Evolutionary conservation across 2,797 vertebrate genomes (phyloP).

Genomic region (Microctenopoma stevenorrisi): DNA sequence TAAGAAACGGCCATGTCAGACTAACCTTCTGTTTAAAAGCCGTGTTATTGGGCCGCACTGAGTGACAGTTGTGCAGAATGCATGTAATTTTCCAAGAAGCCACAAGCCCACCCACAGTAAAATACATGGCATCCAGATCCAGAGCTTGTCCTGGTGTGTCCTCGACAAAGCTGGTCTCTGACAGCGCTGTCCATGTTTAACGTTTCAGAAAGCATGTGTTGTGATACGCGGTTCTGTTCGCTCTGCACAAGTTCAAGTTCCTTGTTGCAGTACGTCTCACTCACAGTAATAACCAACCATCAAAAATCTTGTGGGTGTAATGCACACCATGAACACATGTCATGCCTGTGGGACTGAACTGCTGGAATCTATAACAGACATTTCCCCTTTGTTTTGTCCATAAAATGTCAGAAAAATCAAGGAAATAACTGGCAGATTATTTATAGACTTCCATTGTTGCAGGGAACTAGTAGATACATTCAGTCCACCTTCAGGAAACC

Average conservation of each 20-base stretch:
- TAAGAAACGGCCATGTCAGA: slow-evolving; percentile 49
- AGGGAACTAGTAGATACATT: neutral
- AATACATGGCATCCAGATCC: slow-evolving; percentile 53
- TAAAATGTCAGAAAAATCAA: too few relatives aligned
- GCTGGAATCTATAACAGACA: neutral
- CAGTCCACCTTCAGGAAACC: neutral
- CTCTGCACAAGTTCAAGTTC: slow-evolving; percentile 37
- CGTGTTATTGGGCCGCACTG: slow-evolving; percentile 41
- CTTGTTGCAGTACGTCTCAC: slow-evolving; percentile 26
- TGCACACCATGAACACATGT: slow-evolving; percentile 3
- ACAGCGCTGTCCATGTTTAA: slow-evolving; percentile 22
- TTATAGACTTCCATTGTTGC: neutral
- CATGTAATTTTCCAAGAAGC: slow-evolving; percentile 61
- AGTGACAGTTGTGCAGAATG: slow-evolving; percentile 62
- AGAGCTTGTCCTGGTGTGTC: slow-evolving; percentile 24
- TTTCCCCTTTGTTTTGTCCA: neutral
- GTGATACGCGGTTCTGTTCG: slow-evolving; percentile 34
- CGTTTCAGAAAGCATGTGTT: slow-evolving; percentile 29
- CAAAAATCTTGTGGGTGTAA: neutral
- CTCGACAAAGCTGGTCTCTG: slow-evolving; percentile 38
- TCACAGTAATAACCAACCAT: slow-evolving; percentile 23
- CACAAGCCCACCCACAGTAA: slow-evolving; percentile 63
- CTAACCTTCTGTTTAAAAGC: slow-evolving; percentile 45
- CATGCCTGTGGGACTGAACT: neutral
- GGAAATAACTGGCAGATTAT: neutral